Evolutionary conservation across 2,113 vertebrate species (phyloP), one percentile per base, ranked within the genome.

Genomic region (Calyptommatus sinebrachiatus): DNA sequence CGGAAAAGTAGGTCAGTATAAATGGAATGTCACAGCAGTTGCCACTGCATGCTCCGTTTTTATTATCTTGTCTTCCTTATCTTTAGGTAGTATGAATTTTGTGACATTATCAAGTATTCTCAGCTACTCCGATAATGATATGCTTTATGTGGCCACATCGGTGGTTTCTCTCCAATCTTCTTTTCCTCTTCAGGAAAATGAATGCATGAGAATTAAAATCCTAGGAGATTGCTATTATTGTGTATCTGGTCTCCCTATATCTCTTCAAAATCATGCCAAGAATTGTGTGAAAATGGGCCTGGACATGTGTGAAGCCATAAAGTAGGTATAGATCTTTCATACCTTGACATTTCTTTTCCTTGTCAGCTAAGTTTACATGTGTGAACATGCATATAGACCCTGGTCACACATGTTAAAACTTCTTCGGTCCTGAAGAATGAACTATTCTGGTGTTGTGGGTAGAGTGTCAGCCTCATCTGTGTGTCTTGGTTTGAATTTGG

Each of bases 191-290:
- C 85, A 99, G 98, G 98, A 99, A 94, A 99, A 99, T 88, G 98
- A 99, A 92, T 99, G 98, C 88, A 99, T 99, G 98, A 94, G 98
- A 90, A 99, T 99, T 85, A 99, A 99, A 93, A 99, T 99, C 89
- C 91, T 99, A 46, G 98, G 98, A 29, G 98, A 99, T 89, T 99
- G 98, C 93, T 99, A 99, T 87, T 99, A 99, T 93, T 99, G 98
- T 89, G 98, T 99, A 73, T 99, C 98, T 18, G 98, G 98, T 63
- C 95, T 99, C 66, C 98, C 98, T 0, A 97, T 99, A 79, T 99
- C 97, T 12, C 94, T 99, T 86, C 96, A 97, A 9, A 97, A 98
- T 90, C 98, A 99, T 35, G 98, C 98, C 68, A 99, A 98, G 88
- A 99, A 99, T 85, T 99, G 97, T 90, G 98, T 99, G 87, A 99